Evolutionary conservation across 2,113 vertebrate species (phyloP).

Genomic region (Tricholaema leucomelas): DNA sequence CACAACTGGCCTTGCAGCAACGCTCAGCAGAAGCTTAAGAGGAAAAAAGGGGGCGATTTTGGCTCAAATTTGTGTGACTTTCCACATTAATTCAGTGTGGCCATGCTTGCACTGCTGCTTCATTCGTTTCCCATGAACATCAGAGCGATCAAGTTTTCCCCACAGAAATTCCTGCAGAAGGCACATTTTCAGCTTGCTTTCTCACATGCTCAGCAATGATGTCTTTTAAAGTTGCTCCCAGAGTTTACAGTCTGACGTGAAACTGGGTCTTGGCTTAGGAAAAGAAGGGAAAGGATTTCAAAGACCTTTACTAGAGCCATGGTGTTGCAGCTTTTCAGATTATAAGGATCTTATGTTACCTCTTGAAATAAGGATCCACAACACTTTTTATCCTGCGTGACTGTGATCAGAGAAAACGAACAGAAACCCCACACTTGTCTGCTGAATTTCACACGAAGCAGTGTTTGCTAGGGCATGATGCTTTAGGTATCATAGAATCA

Average conservation of each 20-base stretch:
- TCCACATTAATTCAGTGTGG: constrained; percentile 65
- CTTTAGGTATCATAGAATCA: not conserved
- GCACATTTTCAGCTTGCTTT: constrained; percentile 48
- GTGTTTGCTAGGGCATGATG: not conserved
- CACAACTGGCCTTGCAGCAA: constrained; percentile 12
- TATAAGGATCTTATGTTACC: constrained; percentile 25
- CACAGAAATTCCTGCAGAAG: constrained; percentile 57
- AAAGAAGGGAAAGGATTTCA: constrained; percentile 19
- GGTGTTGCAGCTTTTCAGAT: constrained; percentile 50
- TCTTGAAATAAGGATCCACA: constrained; percentile 8
- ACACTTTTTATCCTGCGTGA: not conserved
- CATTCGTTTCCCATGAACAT: constrained; percentile 66
- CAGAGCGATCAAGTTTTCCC: constrained; percentile 62
- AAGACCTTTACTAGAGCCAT: not conserved
- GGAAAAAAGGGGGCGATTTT: not conserved
- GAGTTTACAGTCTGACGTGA: not conserved
- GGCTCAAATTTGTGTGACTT: constrained; percentile 57
- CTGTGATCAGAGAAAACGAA: not conserved
- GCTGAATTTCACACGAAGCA: not conserved
- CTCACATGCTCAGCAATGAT: constrained; percentile 34
- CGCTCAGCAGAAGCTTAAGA: constrained; percentile 12
- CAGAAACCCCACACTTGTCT: not conserved
- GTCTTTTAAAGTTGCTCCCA: constrained; percentile 17
- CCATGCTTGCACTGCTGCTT: constrained; percentile 33
- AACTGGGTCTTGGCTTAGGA: not conserved